These are phyloP conservation scores for Eleutherodactylus coqui DNA, from an alignment of 2,797 vertebrate species.

Conservation along the genomic window DNA sequence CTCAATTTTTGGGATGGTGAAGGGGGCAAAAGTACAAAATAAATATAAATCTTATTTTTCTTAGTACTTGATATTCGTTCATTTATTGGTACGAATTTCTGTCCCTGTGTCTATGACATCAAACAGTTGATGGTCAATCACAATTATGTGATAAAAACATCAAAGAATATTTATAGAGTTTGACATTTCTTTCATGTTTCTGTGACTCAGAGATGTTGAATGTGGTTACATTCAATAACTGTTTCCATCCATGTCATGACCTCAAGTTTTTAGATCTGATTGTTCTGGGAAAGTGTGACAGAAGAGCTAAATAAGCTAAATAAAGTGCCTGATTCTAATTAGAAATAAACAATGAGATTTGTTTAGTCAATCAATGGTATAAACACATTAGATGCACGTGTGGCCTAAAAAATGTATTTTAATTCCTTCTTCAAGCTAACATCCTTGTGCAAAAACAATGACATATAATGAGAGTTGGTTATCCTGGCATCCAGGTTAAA, in stretches of 20 bases:
- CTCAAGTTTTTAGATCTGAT: conserved; percentile 2
- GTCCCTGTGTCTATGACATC: background rate
- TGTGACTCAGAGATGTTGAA: background rate
- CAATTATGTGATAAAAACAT: background rate
- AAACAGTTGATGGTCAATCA: background rate
- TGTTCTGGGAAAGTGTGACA: conserved; percentile 2
- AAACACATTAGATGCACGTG: background rate
- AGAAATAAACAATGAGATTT: conserved; percentile 29
- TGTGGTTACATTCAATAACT: background rate
- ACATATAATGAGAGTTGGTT: background rate
- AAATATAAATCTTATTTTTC: too few relatives aligned
- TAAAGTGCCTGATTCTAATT: conserved; percentile 29
- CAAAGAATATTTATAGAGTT: background rate
- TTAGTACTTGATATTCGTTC: background rate
- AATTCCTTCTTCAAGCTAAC: background rate
- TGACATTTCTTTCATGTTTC: conserved; percentile 5
- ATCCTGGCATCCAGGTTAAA: background rate
- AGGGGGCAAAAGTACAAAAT: too few relatives aligned
- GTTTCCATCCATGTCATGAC: conserved; percentile 2
- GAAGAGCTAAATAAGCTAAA: background rate
- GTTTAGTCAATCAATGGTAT: conserved; percentile 24
- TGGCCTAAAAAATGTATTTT: background rate
- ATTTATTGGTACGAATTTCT: background rate
- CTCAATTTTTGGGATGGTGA: too few relatives aligned
- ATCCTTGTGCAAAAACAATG: background rate